Base-by-base conservation (phyloP, 2,113 vertebrate species). In the Spea bombifrons region DNA sequence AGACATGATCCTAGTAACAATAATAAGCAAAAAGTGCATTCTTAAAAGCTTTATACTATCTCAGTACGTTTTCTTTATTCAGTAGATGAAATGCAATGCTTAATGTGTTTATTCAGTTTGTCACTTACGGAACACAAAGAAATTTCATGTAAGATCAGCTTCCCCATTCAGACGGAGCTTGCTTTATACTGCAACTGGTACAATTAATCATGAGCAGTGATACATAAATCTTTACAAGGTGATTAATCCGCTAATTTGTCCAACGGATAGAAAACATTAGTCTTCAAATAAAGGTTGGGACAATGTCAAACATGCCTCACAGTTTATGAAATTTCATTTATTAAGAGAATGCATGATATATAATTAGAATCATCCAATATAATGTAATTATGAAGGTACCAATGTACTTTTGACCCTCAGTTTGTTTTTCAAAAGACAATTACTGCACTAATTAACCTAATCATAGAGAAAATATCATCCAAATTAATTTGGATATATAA, bases 181-280 rank as follows among this genome's bases (percentile, higher is more conserved):
- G 49, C 61, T 66, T 55, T 66, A 78, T 16, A 43, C 48, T 55
- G 61, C 66, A 73, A 66, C 70, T 66, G 44, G 17, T 48, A 8
- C 77, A 66, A 79, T 79, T 66, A 73, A 79, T 79, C 77, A 72
- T 79, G 66, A 57, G 52, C 69, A 13, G 61, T 79, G 64, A 79
- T 73, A 73, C 77, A 79, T 73, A 71, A 73, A 66, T 79, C 77
- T 79, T 73, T 79, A 64, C 49, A 45, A 66, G 69, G 69, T 73
- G 70, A 79, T 79, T 79, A 79, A 79, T 79, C 61, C 69, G 66
- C 77, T 79, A 79, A 79, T 79, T 79, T 79, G 77, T 72, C 59
- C 53, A 49, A 79, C 70, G 72, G 77, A 79, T 79, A 57, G 69
- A 66, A 79, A 72, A 47, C 76, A 79, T 79, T 79, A 73, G 76